Evolutionary conservation across 64 coral and sea anemone species (phyloP), one percentile per base, ranked within the genome.

Genomic region (Actinia tenebrosa): DNA sequence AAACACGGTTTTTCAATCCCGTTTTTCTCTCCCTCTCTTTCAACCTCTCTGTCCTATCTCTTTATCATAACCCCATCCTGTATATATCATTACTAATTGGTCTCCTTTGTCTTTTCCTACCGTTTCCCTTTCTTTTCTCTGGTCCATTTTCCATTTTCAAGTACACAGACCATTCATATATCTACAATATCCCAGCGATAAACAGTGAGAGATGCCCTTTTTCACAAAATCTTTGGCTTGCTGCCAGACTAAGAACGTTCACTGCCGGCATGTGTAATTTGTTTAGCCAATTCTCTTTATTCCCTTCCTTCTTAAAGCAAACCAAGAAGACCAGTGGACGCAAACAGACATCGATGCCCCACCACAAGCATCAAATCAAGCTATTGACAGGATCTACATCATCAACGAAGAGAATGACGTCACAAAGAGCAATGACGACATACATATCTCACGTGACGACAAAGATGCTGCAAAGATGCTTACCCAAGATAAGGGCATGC

Each of bases 401-500:
- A n/a, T 81, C 7, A 81, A 81, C 45, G 79, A 81, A 81, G 79
- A 50, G 22, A 53, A 81, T 53, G 16, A 75, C 69, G 69, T 71
- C 66, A 71, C 66, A 27, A 71, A 18, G 22, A 71, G 25, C 19
- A 71, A 27, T 22, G 66, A 71, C 66, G 66, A 27, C 20, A 64
- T n/a, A 27, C 69, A 14, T 25, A 14, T 42, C 0, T 30, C 69
- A 75, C n/a, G 69, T 75, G 69, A 75, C 69, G 69, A 30, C 10
- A 75, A n/a, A 11, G 69, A 75, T 25, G 10, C 19, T 66, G 30
- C 30, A 37, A 37, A 37, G 30, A 37, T 37, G 30, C 19, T 14
- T 4, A 1, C 25, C 42, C 69, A 75, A 75, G 26, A 10, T 43
- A 75, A 42, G 69, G 69, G 13, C 69, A 43, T 26, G 26, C 79